These are phyloP conservation scores for Parazoanthus darwini DNA, from an alignment of 92 coral and sea anemone genomes.

Conservation along the genomic window DNA sequence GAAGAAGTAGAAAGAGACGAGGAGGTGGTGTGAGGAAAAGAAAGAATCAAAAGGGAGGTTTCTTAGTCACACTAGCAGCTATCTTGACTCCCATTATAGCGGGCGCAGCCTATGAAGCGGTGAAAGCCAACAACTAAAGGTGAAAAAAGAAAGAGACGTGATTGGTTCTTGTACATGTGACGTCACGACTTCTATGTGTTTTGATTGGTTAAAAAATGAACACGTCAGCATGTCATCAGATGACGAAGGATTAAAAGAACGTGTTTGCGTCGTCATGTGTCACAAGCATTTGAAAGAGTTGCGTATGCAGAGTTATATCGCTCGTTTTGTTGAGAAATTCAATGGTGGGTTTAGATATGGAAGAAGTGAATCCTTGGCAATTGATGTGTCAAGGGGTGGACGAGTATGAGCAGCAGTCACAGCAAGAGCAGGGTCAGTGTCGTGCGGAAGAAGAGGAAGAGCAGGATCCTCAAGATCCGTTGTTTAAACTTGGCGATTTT, in stretches of 20 bases:
- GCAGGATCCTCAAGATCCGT: background rate
- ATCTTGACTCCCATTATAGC: too few relatives aligned
- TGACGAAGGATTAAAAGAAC: background rate
- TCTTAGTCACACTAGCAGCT: too few relatives aligned
- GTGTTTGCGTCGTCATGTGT: background rate
- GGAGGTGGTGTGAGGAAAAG: too few relatives aligned
- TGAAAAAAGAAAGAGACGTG: too few relatives aligned
- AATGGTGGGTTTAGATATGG: background rate
- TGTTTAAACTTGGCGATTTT: too few relatives aligned
- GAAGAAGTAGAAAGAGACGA: too few relatives aligned
- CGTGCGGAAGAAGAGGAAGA: background rate
- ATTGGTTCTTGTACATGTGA: too few relatives aligned
- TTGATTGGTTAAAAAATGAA: too few relatives aligned
- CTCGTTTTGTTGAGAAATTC: background rate
- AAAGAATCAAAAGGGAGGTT: too few relatives aligned
- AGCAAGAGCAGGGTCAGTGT: background rate
- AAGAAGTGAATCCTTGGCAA: background rate
- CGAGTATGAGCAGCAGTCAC: background rate
- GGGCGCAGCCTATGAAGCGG: too few relatives aligned
- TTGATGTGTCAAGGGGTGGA: background rate
- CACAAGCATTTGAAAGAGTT: background rate
- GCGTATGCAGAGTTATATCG: background rate
- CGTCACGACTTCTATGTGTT: too few relatives aligned
- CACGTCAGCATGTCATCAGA: background rate
- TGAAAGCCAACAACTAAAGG: too few relatives aligned